These are phyloP conservation scores for Enteromius treurensis DNA, from an alignment of 2,797 vertebrate species.

Conservation along the genomic window DNA sequence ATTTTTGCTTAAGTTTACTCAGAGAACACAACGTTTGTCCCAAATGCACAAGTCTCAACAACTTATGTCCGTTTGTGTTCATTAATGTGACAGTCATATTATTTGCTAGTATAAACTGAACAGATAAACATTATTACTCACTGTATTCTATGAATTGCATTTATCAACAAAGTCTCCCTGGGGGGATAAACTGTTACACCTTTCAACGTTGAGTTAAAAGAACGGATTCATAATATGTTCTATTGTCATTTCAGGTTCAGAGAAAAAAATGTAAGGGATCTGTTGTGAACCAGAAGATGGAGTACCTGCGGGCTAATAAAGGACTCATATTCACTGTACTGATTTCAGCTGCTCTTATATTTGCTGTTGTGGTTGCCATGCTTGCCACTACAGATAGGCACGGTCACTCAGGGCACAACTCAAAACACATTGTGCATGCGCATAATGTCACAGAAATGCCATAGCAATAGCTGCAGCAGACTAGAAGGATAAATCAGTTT, in stretches of 20 bases:
- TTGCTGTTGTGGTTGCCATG: slow-evolving; percentile 61
- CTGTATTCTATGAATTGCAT: background rate
- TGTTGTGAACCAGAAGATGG: slow-evolving; percentile 62
- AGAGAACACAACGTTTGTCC: background rate
- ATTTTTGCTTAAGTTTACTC: background rate
- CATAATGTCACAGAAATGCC: slow-evolving; percentile 10
- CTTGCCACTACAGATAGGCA: slow-evolving; percentile 23
- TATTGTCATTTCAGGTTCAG: slow-evolving; percentile 59
- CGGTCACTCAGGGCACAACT: background rate
- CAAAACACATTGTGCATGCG: background rate
- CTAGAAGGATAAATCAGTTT: background rate
- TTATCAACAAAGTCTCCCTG: background rate
- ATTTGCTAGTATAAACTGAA: background rate
- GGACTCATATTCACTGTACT: slow-evolving; percentile 57
- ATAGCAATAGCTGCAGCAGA: slow-evolving; percentile 6
- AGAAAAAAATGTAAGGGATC: slow-evolving; percentile 69
- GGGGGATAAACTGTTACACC: no score
- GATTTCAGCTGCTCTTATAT: slow-evolving; percentile 48
- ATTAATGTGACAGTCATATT: background rate
- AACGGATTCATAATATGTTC: background rate
- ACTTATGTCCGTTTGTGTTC: background rate
- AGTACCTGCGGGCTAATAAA: slow-evolving; percentile 72
- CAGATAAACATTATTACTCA: background rate
- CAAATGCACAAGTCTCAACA: background rate
- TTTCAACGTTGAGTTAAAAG: background rate